Conservation (phyloP, 2,113 vertebrate species). For the Malurus elegans region DNA sequence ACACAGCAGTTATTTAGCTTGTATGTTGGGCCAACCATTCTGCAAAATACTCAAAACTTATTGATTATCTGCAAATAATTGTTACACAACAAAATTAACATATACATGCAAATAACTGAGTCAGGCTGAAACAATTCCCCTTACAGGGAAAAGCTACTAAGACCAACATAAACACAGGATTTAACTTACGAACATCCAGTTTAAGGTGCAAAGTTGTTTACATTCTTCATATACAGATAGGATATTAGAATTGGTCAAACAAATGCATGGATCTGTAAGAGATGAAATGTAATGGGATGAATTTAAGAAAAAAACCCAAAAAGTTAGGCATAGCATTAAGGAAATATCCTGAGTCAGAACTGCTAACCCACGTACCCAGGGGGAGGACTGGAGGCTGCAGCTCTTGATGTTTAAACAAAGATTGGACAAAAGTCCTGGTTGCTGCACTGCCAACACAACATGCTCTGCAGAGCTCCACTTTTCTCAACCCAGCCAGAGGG, state of each 20-base stretch:
- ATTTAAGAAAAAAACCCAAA: neutral
- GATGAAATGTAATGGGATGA: neutral
- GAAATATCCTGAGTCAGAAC: neutral
- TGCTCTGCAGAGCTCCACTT: neutral
- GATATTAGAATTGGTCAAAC: neutral
- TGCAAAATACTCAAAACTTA: neutral
- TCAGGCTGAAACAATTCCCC: neutral
- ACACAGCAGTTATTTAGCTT: neutral
- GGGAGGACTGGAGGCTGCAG: neutral
- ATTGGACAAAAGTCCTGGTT: neutral
- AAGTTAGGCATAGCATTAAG: neutral
- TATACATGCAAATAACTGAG: neutral
- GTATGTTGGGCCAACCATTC: neutral
- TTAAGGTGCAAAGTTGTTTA: neutral
- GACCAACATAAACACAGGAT: fast-evolving
- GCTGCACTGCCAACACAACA: neutral
- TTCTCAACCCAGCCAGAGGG: neutral
- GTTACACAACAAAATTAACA: neutral
- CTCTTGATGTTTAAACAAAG: slow-evolving; percentile 37
- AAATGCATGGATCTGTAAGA: neutral
- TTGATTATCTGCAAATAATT: neutral
- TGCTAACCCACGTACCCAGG: neutral
- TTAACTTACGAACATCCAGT: neutral
- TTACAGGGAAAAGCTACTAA: neutral
- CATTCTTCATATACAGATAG: neutral